Evolutionary conservation across 2,888 invertebrate species (phyloP).

Genomic region (Oligia strigilis): DNA sequence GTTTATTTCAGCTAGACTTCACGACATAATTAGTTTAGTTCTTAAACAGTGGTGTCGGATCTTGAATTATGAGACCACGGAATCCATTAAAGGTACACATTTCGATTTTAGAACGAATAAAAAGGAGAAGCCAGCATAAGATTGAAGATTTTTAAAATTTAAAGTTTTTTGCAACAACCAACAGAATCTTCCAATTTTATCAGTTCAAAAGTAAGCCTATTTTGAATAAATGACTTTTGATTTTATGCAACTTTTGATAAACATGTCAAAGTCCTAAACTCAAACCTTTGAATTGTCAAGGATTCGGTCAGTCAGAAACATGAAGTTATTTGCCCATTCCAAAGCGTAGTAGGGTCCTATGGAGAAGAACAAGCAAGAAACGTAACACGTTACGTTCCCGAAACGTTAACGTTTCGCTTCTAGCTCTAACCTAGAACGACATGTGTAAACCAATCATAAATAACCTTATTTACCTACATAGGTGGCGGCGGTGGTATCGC

Average conservation of each 20-base stretch:
- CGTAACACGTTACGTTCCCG: neutral
- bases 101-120: neutral
- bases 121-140: neutral
- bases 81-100: too few relatives aligned
- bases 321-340: neutral
- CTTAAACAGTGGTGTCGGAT: neutral
- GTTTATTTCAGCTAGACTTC: constrained; percentile 16
- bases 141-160: neutral
- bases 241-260: neutral
- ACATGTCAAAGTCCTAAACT: neutral
- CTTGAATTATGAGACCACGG: neutral
- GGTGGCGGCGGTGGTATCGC: constrained; percentile 76
- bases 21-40: neutral
- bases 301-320: neutral
- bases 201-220: neutral
- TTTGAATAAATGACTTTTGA: neutral
- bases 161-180: neutral
- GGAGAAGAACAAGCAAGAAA: neutral
- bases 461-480: neutral
- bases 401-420: neutral
- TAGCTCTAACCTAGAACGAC: constrained; percentile 7
- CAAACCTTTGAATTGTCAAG: neutral
- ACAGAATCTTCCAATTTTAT: neutral
- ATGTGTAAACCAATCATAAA: neutral
- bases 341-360: neutral